These are phyloP conservation scores for Folsomia candida DNA, from an alignment of 2,888 invertebrate genomes.

Conservation along the genomic window DNA sequence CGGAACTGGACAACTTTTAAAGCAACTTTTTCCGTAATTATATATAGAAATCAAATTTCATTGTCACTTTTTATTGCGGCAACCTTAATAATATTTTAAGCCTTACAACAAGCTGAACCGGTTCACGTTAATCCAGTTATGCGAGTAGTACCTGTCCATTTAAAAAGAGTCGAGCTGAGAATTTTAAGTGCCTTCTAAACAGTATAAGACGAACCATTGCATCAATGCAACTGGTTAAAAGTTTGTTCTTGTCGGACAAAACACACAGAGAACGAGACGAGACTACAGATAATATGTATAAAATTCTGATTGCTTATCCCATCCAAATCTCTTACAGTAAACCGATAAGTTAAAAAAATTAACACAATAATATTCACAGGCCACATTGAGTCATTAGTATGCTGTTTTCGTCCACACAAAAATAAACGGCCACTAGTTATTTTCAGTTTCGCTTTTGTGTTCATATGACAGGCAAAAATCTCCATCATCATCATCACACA, in stretches of 20 bases:
- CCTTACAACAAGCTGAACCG: background rate
- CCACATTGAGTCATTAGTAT: background rate
- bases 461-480: background rate
- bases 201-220: background rate
- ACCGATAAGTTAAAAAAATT: background rate
- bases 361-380: background rate
- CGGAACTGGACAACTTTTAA: background rate
- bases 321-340: background rate
- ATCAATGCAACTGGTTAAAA: too few species aligned
- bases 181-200: constrained; percentile 1
- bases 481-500: background rate
- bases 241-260: background rate
- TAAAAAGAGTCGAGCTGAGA: background rate
- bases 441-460: background rate
- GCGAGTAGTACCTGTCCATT: background rate
- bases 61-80: background rate
- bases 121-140: constrained; percentile 3
- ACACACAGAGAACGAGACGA: background rate
- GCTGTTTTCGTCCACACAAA: background rate
- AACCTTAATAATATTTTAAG: background rate
- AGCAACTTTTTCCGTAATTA: too few species aligned
- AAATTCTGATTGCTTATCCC: background rate
- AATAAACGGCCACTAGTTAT: background rate
- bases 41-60: background rate
- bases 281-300: too few species aligned